phyloP scores from a whole-genome alignment of 2,888 invertebrate species.

The Lepetodrilus schrolli region DNA sequence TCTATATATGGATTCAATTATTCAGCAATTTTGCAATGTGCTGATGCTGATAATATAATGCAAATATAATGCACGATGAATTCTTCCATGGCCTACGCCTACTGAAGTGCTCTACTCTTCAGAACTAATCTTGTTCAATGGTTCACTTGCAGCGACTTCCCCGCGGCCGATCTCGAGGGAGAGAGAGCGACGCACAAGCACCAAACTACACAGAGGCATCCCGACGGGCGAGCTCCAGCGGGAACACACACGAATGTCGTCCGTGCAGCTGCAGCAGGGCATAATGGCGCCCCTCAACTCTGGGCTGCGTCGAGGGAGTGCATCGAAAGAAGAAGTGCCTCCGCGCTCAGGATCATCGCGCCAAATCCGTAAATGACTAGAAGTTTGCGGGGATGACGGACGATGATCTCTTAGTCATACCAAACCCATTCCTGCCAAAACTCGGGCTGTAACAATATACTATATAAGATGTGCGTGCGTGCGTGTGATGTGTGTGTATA shows the following conservation, averaged over 20 bases:
- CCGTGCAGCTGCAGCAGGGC: constrained; percentile 62
- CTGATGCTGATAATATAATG: too few relatives aligned
- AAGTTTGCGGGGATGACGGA: constrained; percentile 22
- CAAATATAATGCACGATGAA: too few relatives aligned
- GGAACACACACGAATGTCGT: constrained; percentile 63
- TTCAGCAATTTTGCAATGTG: too few relatives aligned
- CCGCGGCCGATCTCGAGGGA: constrained; percentile 72
- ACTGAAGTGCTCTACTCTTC: too few relatives aligned
- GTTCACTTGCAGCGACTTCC: constrained; percentile 62
- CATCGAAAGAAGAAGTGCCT: constrained; percentile 67
- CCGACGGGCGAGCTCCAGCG: constrained; percentile 65
- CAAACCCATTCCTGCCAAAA: constrained; percentile 25
- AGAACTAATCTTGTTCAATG: neutral
- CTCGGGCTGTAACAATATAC: neutral
- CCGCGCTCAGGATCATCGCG: constrained; percentile 65
- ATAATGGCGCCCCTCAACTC: constrained; percentile 59
- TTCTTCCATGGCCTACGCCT: too few relatives aligned
- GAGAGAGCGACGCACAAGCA: constrained; percentile 70
- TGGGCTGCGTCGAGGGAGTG: constrained; percentile 68
- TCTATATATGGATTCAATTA: too few relatives aligned
- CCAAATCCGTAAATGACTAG: constrained; percentile 58
- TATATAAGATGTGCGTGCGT: too few relatives aligned
- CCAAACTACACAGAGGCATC: constrained; percentile 70
- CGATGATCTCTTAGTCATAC: constrained; percentile 20
- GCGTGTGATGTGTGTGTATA: too few relatives aligned